A percentile compares a stretch with the other conserved stretches of the same genome.
Conservation (phyloP, 2,797 vertebrate species). For the Pipistrellus pygmaeus region DNA sequence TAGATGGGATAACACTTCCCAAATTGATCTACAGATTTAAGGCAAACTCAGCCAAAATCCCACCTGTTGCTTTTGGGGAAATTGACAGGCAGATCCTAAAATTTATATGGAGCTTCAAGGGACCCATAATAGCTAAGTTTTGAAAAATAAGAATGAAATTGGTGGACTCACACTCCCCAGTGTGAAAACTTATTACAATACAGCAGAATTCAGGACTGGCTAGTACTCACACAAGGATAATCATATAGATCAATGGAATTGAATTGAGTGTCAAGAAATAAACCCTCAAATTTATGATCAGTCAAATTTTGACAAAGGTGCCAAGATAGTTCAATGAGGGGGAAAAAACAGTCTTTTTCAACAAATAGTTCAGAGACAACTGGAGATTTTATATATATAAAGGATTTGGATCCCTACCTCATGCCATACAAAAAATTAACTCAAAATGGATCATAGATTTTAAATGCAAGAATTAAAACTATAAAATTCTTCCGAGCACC, state of each 20-base stretch:
- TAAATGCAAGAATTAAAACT: background rate
- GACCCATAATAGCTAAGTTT: background rate
- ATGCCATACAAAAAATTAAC: background rate
- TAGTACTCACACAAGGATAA: background rate
- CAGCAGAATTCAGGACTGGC: background rate
- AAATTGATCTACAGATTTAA: slow-evolving; percentile 21
- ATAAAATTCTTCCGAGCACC: background rate
- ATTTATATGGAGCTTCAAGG: background rate
- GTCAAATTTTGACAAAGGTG: background rate
- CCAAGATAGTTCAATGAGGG: background rate
- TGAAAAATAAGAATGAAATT: slow-evolving; percentile 16
- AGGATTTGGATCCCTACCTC: background rate
- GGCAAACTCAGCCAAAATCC: slow-evolving; percentile 28
- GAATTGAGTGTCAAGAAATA: background rate
- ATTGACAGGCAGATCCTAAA: background rate
- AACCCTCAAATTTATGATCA: background rate
- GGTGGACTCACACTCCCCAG: background rate
- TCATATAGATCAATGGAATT: background rate
- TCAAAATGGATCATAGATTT: background rate
- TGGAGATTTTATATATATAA: background rate
- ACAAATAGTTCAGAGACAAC: background rate
- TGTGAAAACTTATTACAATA: background rate
- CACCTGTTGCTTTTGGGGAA: background rate
- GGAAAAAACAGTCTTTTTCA: background rate
- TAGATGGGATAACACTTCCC: slow-evolving; percentile 7